Percentiles rank a stretch among this genome's conserved stretches.
phyloP scores from a whole-genome alignment of 2,888 invertebrate genomes.

The Biston betularia region DNA sequence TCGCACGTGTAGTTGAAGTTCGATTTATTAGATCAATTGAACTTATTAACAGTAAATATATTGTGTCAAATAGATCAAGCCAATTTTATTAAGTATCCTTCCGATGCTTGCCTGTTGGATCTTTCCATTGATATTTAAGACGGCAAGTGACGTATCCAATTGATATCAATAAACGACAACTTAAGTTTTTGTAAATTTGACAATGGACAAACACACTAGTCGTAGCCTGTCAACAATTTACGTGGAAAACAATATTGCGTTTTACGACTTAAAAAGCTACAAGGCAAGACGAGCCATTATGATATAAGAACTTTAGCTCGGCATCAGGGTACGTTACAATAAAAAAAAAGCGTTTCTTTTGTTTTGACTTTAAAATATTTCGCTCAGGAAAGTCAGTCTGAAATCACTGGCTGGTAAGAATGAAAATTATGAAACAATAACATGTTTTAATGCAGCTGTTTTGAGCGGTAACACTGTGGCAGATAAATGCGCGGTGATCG shows the following conservation, averaged over 20 bases:
- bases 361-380: neutral
- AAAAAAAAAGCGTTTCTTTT: neutral
- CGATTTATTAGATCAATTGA: slow-evolving; percentile 18
- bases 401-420: slow-evolving; percentile 10
- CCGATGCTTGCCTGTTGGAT: slow-evolving; percentile 7
- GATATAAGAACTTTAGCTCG: neutral
- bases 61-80: slow-evolving; percentile 17
- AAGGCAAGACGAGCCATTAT: neutral
- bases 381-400: neutral
- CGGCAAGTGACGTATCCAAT: slow-evolving; percentile 3
- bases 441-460: slow-evolving; percentile 35
- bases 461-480: slow-evolving; percentile 51
- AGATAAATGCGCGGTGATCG: slow-evolving; percentile 35
- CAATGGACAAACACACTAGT: neutral
- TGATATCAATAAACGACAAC: slow-evolving; percentile 1
- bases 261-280: neutral
- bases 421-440: slow-evolving; percentile 31
- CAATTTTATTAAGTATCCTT: slow-evolving; percentile 16
- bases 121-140: slow-evolving; percentile 13
- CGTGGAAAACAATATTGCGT: neutral
- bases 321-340: neutral
- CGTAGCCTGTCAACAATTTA: neutral
- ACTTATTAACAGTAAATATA: slow-evolving; percentile 1
- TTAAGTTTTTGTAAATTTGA: slow-evolving; percentile 4
- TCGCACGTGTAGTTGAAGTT: slow-evolving; percentile 12